Evolutionary conservation across 2,888 invertebrate species (phyloP), one percentile per base, ranked within the genome.

Genomic region (Eucera pruinosa): DNA sequence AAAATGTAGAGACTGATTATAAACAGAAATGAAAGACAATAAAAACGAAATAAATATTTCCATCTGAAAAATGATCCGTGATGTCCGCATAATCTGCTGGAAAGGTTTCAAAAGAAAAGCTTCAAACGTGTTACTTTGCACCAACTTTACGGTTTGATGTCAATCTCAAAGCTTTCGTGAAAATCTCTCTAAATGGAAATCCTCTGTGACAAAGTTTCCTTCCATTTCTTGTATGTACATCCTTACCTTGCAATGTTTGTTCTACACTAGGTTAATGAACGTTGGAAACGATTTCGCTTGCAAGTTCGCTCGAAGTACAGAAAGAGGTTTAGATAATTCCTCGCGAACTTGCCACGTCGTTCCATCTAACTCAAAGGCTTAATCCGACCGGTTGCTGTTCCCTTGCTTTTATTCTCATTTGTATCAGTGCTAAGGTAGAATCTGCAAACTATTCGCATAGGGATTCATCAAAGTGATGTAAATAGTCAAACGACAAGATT

Each of bases 141-240:
- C 60, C 47, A 41, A 52, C 55, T 62, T 71, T 70, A 69, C 71
- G 61, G 83, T 70, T 65, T 72, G 69, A 78, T 61, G 72, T 70
- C 70, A 58, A 58, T 67, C 69, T 30, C 75, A 60, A 33, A 67
- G 71, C 74, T 83, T 81, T 80, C 79, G 75, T 80, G 72, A 78
- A 86, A 86, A 84, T 86, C 88, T 85, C 81, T 89, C 86, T 89
- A 88, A 88, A 90, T 89, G 87, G 87, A 88, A 90, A 89, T 89
- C 86, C 81, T 83, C 85, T 85, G 87, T 88, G 80, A 81, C 75
- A 79, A 87, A 88, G 84, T 88, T 87, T 62, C 72, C 82, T 62
- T 67, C 62, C 58, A 47, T 72, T 76, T 57, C 80, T 75, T 9
- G 48, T 78, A 62, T 9, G 48, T 78, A 62, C 67, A 60, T 57